Evolutionary conservation across 2,888 invertebrate species (phyloP).

Genomic region (Lepidocyrtoides sp.): DNA sequence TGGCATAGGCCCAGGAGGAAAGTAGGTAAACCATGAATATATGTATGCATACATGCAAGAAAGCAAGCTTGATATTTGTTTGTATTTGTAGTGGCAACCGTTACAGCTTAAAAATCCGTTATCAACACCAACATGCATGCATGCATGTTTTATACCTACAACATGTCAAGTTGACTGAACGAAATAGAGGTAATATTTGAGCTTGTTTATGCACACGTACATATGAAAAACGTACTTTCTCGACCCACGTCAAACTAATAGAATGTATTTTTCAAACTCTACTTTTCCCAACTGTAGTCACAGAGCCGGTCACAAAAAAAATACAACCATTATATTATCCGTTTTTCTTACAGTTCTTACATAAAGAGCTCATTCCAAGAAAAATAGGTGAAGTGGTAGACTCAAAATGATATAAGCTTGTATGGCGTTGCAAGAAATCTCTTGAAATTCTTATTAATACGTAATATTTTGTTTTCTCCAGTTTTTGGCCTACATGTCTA

Average conservation of each 20-base stretch:
- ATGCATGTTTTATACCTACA: conserved; percentile 56
- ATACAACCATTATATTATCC: not conserved
- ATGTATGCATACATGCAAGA: not conserved
- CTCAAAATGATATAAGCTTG: not conserved
- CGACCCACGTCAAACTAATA: not conserved
- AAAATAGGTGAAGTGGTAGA: conserved; percentile 24
- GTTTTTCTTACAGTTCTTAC: not conserved
- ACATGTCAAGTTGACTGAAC: conserved; percentile 74
- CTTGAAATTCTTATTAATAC: conserved; percentile 50
- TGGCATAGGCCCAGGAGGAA: not conserved
- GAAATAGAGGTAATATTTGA: conserved; percentile 45
- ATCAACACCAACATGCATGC: conserved; percentile 41
- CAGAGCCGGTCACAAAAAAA: not conserved
- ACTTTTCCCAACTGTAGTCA: not conserved
- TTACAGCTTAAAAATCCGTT: conserved; percentile 39
- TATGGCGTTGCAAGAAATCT: not conserved
- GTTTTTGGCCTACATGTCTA: conserved; percentile 19
- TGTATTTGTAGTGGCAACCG: conserved; percentile 46
- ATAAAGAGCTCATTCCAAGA: conserved; percentile 3
- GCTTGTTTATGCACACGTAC: conserved; percentile 23
- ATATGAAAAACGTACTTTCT: conserved; percentile 44
- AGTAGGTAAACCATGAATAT: conserved; percentile 62
- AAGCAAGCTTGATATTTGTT: conserved; percentile 8
- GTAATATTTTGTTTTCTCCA: conserved; percentile 39
- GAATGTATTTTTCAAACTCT: not conserved